These are phyloP conservation scores for Lottia scabra DNA, from an alignment of 2,888 invertebrate species.

Conservation along the genomic window DNA sequence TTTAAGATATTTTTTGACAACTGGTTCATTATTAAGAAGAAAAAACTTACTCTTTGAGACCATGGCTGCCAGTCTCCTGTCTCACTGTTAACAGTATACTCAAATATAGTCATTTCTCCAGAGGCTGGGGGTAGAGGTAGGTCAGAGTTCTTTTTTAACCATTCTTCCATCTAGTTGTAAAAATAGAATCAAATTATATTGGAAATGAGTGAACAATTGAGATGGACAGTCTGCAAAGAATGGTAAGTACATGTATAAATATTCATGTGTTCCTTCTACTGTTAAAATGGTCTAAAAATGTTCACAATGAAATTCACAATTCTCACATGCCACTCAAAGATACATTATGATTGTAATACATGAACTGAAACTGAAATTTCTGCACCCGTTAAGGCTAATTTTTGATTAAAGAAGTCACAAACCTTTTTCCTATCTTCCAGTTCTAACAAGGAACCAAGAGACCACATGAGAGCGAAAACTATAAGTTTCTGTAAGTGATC, in stretches of 20 bases:
- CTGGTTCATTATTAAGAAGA: no score
- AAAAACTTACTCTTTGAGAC: slow-evolving; percentile 83
- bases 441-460: slow-evolving; percentile 90
- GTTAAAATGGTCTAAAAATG: no score
- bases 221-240: no score
- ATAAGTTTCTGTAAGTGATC: slow-evolving; percentile 86
- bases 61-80: slow-evolving; percentile 84
- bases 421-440: slow-evolving; percentile 84
- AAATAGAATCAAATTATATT: not conserved
- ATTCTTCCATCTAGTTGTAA: slow-evolving; percentile 58
- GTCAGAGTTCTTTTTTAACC: slow-evolving; percentile 45
- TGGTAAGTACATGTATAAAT: no score
- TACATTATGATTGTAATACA: no score
- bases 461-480: slow-evolving; percentile 90
- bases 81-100: slow-evolving; percentile 62
- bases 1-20: no score
- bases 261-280: no score
- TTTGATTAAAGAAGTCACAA: slow-evolving; percentile 17
- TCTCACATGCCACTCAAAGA: no score
- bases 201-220: no score
- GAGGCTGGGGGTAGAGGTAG: slow-evolving; percentile 60
- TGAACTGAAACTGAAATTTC: no score
- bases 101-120: slow-evolving; percentile 68
- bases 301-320: no score
- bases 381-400: no score